phyloP scores from a whole-genome alignment of 2,888 invertebrate genomes.

The Chalcosyrphus nemorum region DNA sequence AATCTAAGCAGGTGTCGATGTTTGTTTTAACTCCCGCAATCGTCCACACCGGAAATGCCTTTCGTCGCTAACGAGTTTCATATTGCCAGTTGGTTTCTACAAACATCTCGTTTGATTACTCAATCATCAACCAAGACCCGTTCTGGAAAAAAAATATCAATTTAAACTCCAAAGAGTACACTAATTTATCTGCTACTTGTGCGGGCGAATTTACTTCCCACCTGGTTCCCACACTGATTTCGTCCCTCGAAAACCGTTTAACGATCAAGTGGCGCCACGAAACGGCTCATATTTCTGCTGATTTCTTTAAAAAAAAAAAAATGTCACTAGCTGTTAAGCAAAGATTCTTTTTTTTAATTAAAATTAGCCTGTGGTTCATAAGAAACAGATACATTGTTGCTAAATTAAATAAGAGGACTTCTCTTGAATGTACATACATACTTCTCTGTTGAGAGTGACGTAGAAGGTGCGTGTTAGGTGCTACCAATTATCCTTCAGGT shows the following conservation, averaged over 20 bases:
- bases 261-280: conserved; percentile 50
- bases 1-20: conserved; percentile 40
- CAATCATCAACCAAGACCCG: conserved; percentile 38
- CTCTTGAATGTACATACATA: neutral
- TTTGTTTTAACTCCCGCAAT: conserved; percentile 35
- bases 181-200: conserved; percentile 45
- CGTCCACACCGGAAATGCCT: conserved; percentile 57
- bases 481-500: conserved; percentile 67
- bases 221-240: conserved; percentile 15
- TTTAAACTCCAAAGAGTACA: no score
- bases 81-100: conserved; percentile 3
- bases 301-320: neutral
- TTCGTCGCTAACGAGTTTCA: conserved; percentile 50
- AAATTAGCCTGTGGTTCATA: conserved; percentile 8
- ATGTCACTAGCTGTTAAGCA: conserved; percentile 19
- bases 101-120: conserved; percentile 19
- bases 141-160: conserved; percentile 27
- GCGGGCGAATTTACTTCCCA: conserved; percentile 34
- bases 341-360: neutral
- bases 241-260: neutral
- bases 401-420: conserved; percentile 8
- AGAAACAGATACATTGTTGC: conserved; percentile 1
- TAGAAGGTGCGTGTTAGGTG: conserved; percentile 51
- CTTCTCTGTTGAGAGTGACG: neutral
- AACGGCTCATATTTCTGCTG: neutral